Evolutionary conservation across 2,888 invertebrate genomes (phyloP).

Genomic region (Pristionchus arcanus): DNA sequence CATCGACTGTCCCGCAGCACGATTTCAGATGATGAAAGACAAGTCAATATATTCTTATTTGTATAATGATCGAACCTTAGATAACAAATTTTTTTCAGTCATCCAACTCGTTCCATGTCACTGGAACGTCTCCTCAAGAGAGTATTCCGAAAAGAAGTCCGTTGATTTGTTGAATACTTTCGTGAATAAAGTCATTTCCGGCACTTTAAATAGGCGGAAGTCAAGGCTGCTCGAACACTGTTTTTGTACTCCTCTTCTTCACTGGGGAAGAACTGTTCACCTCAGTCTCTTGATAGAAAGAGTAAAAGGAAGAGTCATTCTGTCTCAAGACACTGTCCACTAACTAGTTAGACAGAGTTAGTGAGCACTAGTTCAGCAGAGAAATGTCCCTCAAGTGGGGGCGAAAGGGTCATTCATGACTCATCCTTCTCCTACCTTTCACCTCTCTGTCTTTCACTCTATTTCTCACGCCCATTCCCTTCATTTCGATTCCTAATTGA

Average conservation of each 20-base stretch:
- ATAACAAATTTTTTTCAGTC: neutral
- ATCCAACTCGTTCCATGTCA: neutral
- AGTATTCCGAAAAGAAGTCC: neutral
- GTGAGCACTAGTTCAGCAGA: neutral
- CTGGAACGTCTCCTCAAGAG: neutral
- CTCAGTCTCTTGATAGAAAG: too few relatives aligned
- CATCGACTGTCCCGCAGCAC: neutral
- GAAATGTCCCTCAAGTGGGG: conserved; percentile 9
- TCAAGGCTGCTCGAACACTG: neutral
- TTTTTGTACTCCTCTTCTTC: neutral
- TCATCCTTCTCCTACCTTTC: neutral
- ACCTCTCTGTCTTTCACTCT: neutral
- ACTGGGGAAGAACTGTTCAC: neutral
- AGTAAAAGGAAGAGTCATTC: neutral
- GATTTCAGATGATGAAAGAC: conserved; percentile 4
- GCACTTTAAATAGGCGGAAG: neutral
- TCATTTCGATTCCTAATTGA: neutral
- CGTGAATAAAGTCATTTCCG: conserved; percentile 6
- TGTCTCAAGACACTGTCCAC: neutral
- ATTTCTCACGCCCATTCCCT: neutral
- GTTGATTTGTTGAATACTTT: neutral
- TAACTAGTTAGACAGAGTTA: neutral
- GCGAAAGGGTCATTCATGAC: conserved; percentile 19
- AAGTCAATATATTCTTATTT: neutral
- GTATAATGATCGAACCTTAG: neutral